Base-by-base conservation (phyloP, 2,797 vertebrate species). In the Intellagama lesueurii region DNA sequence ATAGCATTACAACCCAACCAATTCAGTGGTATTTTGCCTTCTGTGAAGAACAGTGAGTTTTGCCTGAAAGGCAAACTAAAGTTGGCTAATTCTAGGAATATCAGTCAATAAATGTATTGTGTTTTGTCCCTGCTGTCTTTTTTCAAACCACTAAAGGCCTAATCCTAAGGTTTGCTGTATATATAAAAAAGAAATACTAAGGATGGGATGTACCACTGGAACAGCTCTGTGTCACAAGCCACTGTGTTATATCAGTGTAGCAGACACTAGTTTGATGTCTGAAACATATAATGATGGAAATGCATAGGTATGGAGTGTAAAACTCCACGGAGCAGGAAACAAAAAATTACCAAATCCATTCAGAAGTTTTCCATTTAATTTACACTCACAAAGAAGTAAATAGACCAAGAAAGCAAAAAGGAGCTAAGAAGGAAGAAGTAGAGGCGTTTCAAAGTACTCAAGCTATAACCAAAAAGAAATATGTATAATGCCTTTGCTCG, bases 381-480 rank as follows among this genome's bases (percentile, higher is more conserved):
- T 94, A 47, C 88, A 95, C 91, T 89, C 2, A 16, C 1, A 68
- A 28, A 9, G 12, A 16, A 0, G 60, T 76, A 89, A 88, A 79
- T 84, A 83, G 83, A 96, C 95, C 86, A 95, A 95, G 93, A 94
- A 97, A 95, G 88, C 85, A 92, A 96, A 93, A 95, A 95, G 95
- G 96, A 97, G 96, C 96, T 96, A 96, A 94, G 93, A 95, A 95
- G 94, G 95, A 96, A 97, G 97, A 98, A 97, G 96, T 97, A 98
- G 97, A 98, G 96, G 97, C 96, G 96, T 96, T 97, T 97, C 96
- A 97, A 97, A 97, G 96, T 97, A 97, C 97, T 97, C 97, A 99
- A 98, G 98, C 98, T 99, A 98, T 98, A 98, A 99, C 98, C 98
- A 98, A 99, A 99, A 99, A 97, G 96, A 97, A 97, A 96, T 95